A percentile compares a stretch with the other conserved stretches of the same genome.
These are phyloP conservation scores for Sebastiscus tertius DNA, from an alignment of 2,797 vertebrate species.

Conservation along the genomic window DNA sequence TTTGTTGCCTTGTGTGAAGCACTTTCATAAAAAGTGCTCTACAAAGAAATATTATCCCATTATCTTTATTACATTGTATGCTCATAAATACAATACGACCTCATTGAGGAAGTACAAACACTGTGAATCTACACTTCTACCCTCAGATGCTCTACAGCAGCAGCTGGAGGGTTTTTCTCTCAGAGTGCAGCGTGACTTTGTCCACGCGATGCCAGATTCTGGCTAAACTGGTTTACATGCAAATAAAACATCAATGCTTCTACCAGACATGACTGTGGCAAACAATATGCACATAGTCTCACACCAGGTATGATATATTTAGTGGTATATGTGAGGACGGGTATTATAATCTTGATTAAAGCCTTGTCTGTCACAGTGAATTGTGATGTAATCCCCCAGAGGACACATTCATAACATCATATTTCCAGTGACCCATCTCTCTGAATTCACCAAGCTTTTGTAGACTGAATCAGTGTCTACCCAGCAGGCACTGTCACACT, in stretches of 20 bases:
- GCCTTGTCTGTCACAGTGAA: not conserved
- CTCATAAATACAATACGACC: not conserved
- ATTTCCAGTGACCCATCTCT: slow-evolving; percentile 31
- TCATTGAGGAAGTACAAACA: not conserved
- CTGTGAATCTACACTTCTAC: not conserved
- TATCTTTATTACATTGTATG: not conserved
- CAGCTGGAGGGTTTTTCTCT: not conserved
- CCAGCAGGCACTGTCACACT: slow-evolving; percentile 61
- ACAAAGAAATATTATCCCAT: not conserved
- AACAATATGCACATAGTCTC: not conserved
- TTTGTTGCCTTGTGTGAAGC: not conserved
- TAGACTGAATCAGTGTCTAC: slow-evolving; percentile 42
- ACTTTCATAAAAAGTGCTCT: not conserved
- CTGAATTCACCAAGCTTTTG: slow-evolving; percentile 32
- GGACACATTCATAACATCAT: slow-evolving; percentile 26
- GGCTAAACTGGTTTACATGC: slow-evolving; percentile 39
- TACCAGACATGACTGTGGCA: not conserved
- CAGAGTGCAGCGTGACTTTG: not conserved
- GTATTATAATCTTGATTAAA: slow-evolving; percentile 1
- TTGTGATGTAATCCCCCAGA: slow-evolving; percentile 31
- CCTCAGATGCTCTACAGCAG: not conserved
- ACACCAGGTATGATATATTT: not conserved
- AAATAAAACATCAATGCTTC: slow-evolving; percentile 11
- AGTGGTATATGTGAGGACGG: not conserved
- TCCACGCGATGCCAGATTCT: slow-evolving; percentile 9